These are phyloP conservation scores for Sminthopsis crassicaudata DNA, from an alignment of 2,113 vertebrate genomes.

Conservation along the genomic window DNA sequence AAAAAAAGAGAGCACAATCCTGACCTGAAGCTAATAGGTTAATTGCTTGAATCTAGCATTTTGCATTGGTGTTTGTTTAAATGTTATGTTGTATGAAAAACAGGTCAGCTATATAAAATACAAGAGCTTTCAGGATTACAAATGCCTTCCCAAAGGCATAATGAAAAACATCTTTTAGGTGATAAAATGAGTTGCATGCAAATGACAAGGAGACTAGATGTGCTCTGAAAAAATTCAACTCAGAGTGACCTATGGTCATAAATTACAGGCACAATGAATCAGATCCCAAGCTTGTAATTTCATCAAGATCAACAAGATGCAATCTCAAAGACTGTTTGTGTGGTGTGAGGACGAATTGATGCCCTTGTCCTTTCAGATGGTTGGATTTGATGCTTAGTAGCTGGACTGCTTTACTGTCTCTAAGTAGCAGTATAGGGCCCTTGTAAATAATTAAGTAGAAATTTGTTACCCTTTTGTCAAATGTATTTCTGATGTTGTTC, in stretches of 20 bases:
- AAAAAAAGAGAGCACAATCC: conserved; percentile 64
- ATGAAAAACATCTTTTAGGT: conserved; percentile 79
- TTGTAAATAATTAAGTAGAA: conserved; percentile 93
- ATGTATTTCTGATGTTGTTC: conserved; percentile 89
- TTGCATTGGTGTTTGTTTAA: conserved; percentile 73
- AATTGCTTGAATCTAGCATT: conserved; percentile 81
- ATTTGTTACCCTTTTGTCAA: conserved; percentile 91
- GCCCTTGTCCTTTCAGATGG: conserved; percentile 87
- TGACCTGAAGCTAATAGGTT: conserved; percentile 79
- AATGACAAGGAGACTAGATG: conserved; percentile 83
- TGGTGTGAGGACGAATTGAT: conserved; percentile 86
- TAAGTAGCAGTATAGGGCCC: conserved; percentile 84
- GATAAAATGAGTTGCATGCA: conserved; percentile 83
- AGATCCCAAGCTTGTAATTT: conserved; percentile 86
- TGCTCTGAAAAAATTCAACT: conserved; percentile 83
- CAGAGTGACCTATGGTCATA: conserved; percentile 85
- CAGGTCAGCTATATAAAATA: conserved; percentile 53
- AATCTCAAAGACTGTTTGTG: conserved; percentile 86
- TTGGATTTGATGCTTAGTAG: conserved; percentile 80
- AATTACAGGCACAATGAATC: conserved; percentile 85
- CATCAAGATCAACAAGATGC: conserved; percentile 89
- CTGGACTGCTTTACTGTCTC: conserved; percentile 84
- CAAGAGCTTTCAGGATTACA: conserved; percentile 71
- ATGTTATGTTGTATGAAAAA: conserved; percentile 68
- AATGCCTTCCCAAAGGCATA: conserved; percentile 70